Evolutionary conservation across 2,797 vertebrate species (phyloP).

Genomic region (Parauchenoglanis punctatus): DNA sequence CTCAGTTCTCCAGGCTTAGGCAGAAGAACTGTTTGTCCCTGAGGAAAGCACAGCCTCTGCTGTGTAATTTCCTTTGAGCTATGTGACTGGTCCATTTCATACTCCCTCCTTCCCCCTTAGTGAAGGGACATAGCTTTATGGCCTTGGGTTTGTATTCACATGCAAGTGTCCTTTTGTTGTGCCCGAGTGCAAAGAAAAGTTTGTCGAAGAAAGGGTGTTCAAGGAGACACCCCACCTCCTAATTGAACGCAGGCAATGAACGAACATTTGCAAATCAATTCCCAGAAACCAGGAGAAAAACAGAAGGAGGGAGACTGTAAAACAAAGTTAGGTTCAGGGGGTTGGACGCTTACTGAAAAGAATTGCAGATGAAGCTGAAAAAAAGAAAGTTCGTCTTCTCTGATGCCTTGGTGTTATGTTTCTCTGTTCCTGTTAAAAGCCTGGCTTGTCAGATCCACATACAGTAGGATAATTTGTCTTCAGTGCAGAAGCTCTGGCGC

Average conservation of each 20-base stretch:
- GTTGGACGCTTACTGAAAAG: conserved; percentile 53
- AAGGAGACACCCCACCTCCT: conserved; percentile 56
- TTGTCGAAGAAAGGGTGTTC: conserved; percentile 54
- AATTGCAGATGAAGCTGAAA: conserved; percentile 63
- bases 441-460: conserved; percentile 1
- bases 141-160: conserved; percentile 71
- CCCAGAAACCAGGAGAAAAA: conserved; percentile 62
- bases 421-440: conserved; percentile 16
- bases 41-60: conserved; percentile 45
- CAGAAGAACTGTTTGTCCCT: conserved; percentile 54
- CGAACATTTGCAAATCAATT: conserved; percentile 80
- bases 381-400: conserved; percentile 54
- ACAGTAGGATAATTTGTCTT: conserved; percentile 21
- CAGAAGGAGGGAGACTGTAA: conserved; percentile 65
- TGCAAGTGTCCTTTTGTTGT: conserved; percentile 71
- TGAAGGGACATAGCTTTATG: conserved; percentile 65
- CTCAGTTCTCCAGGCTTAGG: conserved; percentile 30
- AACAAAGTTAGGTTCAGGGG: conserved; percentile 60
- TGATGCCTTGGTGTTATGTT: conserved; percentile 43
- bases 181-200: conserved; percentile 65
- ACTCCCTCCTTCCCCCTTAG: conserved; percentile 64
- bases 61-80: conserved; percentile 69
- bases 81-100: conserved; percentile 63
- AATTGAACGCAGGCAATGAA: conserved; percentile 72
- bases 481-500: background rate